Conservation (phyloP, 1,140 invertebrate species). For the Caenorhabditis briggsae region DNA sequence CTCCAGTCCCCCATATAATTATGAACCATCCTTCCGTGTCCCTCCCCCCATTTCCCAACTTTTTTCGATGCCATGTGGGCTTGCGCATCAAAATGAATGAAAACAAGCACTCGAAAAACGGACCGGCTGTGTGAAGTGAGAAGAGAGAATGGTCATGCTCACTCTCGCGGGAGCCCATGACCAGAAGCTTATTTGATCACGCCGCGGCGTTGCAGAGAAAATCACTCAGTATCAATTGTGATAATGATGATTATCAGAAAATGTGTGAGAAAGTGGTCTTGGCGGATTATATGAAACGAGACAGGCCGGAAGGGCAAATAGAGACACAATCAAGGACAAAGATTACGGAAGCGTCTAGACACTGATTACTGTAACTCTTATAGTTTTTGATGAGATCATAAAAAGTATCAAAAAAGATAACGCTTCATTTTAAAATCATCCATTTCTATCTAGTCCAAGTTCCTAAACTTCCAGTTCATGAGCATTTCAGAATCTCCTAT, state of each 20-base stretch:
- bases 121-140: conserved; percentile 49
- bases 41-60: background rate
- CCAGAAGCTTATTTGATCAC: conserved; percentile 44
- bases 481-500: background rate
- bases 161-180: background rate
- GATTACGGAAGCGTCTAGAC: background rate
- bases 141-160: conserved; percentile 38
- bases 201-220: background rate
- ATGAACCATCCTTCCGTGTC: background rate
- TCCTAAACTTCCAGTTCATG: background rate
- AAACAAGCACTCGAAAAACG: conserved; percentile 35
- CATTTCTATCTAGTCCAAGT: too few relatives aligned
- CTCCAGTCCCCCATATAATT: background rate
- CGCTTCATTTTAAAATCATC: too few relatives aligned
- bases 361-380: too few relatives aligned
- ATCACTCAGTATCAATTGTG: background rate
- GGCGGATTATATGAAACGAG: background rate
- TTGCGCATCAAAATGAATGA: conserved; percentile 27
- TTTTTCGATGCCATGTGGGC: conserved; percentile 13
- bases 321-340: background rate
- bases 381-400: too few relatives aligned
- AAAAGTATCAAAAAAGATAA: too few relatives aligned
- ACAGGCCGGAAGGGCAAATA: conserved; percentile 20
- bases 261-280: background rate
- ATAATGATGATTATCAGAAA: background rate